Percentiles rank a stretch among this genome's conserved stretches.
phyloP scores from a whole-genome alignment of 2,888 invertebrate species.

The Cephalotes varians region DNA sequence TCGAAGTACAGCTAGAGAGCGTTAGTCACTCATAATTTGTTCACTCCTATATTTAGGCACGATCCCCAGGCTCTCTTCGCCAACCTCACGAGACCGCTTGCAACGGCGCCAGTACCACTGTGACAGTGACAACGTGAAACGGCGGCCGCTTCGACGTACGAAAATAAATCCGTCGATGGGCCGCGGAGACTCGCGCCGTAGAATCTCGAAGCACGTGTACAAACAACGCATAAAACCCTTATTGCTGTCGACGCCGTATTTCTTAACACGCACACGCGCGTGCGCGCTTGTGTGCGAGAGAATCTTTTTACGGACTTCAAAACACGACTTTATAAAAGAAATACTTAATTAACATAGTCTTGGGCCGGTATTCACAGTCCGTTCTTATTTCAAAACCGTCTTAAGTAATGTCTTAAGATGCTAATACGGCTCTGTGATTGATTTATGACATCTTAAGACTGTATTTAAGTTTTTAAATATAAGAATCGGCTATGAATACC shows the following conservation, averaged over 20 bases:
- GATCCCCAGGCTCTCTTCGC: conserved; percentile 49
- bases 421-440: no score
- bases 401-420: no score
- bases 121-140: conserved; percentile 70
- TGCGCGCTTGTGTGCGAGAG: not conserved
- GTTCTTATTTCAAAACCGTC: no score
- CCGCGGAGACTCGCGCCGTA: conserved; percentile 51
- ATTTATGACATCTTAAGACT: no score
- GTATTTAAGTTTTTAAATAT: no score
- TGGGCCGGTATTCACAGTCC: no score
- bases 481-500: no score
- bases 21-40: conserved; percentile 81
- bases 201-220: conserved; percentile 70
- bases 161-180: conserved; percentile 73
- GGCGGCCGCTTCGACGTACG: conserved; percentile 63
- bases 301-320: not conserved
- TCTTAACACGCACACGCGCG: not conserved
- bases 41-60: conserved; percentile 78
- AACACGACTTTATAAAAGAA: not conserved
- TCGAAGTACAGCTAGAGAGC: conserved; percentile 54
- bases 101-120: conserved; percentile 68
- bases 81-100: conserved; percentile 62
- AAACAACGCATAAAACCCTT: conserved; percentile 63
- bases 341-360: not conserved
- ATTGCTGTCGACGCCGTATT: conserved; percentile 49